Percentiles rank a stretch among this genome's conserved stretches.
phyloP scores from a whole-genome alignment of 1,140 invertebrate genomes.

The Drosophila fuyamai region DNA sequence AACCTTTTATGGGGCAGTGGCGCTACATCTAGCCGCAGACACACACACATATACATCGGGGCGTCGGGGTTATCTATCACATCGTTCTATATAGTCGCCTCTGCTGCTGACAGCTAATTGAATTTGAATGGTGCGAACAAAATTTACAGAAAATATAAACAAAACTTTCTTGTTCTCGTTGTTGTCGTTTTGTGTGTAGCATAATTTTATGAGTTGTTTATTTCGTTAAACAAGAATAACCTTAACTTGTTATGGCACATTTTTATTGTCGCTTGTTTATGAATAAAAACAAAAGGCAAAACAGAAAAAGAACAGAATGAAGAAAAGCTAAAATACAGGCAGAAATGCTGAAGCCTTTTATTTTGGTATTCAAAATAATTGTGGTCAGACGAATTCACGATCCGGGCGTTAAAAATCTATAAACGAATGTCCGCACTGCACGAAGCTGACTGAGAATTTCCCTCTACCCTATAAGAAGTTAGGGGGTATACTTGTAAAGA shows the following conservation, averaged over 20 bases:
- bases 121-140: conserved; percentile 78
- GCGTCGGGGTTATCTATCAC: conserved; percentile 42
- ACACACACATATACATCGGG: conserved; percentile 20
- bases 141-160: conserved; percentile 70
- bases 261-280: conserved; percentile 70
- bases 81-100: conserved; percentile 21
- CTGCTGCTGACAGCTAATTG: conserved; percentile 73
- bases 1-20: conserved; percentile 75
- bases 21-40: conserved; percentile 65
- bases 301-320: not conserved
- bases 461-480: conserved; percentile 2
- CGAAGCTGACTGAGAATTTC: conserved; percentile 9
- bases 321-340: not conserved
- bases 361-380: conserved; percentile 51
- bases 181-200: conserved; percentile 43
- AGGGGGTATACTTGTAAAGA: not conserved
- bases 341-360: conserved; percentile 9
- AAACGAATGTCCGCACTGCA: conserved; percentile 41
- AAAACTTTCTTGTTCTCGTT: conserved; percentile 52
- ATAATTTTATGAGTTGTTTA: conserved; percentile 77
- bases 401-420: conserved; percentile 70
- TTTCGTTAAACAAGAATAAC: conserved; percentile 77
- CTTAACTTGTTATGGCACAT: conserved; percentile 57
- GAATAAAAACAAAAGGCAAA: conserved; percentile 43
- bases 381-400: conserved; percentile 59